Percentiles rank a stretch among this genome's conserved stretches.
Evolutionary conservation across 2,113 vertebrate species (phyloP).

Genomic region (Phasianus colchicus): DNA sequence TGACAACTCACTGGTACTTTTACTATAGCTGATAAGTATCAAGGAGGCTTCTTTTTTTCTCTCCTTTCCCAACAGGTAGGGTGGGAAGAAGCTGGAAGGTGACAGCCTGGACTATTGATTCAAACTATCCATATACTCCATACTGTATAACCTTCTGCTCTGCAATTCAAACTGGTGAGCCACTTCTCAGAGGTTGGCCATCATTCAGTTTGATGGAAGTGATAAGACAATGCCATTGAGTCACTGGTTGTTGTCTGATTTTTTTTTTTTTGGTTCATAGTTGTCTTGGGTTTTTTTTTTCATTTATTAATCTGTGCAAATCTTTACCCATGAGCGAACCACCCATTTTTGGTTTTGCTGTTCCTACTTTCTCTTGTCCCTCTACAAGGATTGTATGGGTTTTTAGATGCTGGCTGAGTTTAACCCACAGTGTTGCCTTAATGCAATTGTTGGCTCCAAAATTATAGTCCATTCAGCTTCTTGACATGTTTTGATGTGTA

Average conservation of each 20-base stretch:
- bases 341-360: neutral
- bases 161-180: neutral
- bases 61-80: neutral
- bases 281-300: neutral
- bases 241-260: neutral
- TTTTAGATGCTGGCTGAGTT: neutral
- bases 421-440: neutral
- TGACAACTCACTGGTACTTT: neutral
- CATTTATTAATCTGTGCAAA: neutral
- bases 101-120: neutral
- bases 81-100: neutral
- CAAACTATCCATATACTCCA: neutral
- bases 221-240: neutral
- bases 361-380: neutral
- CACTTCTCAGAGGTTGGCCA: neutral
- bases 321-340: neutral
- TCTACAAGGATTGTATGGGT: fast-evolving
- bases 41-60: neutral
- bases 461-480: neutral
- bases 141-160: neutral
- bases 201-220: fast-evolving
- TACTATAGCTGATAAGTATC: neutral
- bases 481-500: neutral
- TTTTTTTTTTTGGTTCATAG: no score
- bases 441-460: neutral